These are phyloP conservation scores for Hirudinaria manillensis DNA, from an alignment of 2,888 invertebrate species.

Conservation along the genomic window DNA sequence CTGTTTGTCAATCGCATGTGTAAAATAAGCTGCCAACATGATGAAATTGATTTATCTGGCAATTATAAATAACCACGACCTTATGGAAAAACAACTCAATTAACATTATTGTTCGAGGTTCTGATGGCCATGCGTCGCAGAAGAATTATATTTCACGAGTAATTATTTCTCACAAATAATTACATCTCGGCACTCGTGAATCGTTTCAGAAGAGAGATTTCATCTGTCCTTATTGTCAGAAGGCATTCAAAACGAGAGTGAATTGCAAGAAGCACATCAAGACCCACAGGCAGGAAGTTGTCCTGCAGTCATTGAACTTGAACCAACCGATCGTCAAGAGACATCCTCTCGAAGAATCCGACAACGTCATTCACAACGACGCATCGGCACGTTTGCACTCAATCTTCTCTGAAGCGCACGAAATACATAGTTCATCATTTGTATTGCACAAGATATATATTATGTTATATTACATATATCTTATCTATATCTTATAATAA, in stretches of 20 bases:
- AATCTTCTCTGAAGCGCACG: background rate
- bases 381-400: background rate
- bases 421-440: background rate
- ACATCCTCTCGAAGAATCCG: background rate
- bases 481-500: background rate
- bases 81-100: no score
- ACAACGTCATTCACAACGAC: background rate
- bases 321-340: background rate
- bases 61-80: no score
- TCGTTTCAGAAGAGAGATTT: conserved; percentile 46
- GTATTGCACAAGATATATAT: background rate
- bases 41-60: no score
- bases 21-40: no score
- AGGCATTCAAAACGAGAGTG: conserved; percentile 61
- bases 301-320: conserved; percentile 48
- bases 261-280: conserved; percentile 66
- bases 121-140: no score
- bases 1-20: no score
- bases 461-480: background rate
- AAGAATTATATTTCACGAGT: no score
- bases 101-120: no score
- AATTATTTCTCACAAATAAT: no score
- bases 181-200: no score
- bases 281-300: conserved; percentile 59
- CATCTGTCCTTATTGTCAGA: conserved; percentile 62